These are phyloP conservation scores for Tubulanus polymorphus DNA, from an alignment of 2,888 invertebrate genomes.

Conservation along the genomic window DNA sequence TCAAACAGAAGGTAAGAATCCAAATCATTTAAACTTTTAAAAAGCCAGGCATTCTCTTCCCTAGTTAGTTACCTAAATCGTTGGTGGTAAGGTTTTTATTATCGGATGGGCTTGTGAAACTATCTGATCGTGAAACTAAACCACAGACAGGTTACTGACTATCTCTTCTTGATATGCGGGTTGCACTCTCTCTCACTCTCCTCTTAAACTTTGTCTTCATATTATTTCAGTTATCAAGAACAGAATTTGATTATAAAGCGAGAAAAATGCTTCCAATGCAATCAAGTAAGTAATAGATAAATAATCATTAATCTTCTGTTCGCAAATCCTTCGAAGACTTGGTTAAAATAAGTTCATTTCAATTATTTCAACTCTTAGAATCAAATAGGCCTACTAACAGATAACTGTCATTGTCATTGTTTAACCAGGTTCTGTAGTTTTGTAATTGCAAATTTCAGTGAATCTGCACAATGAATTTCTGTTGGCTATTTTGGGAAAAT, in stretches of 20 bases:
- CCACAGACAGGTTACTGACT: no score
- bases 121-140: no score
- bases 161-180: no score
- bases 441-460: conserved; percentile 57
- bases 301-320: background rate
- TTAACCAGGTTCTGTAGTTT: background rate
- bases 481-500: conserved; percentile 73
- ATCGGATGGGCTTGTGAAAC: no score
- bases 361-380: background rate
- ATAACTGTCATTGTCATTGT: background rate
- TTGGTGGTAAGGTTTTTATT: no score
- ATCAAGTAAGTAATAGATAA: conserved; percentile 44
- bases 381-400: background rate
- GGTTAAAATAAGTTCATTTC: background rate
- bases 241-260: conserved; percentile 78
- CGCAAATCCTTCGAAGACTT: background rate
- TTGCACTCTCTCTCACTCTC: background rate
- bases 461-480: conserved; percentile 82
- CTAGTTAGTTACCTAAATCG: no score
- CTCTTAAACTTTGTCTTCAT: background rate
- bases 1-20: conserved; percentile 43
- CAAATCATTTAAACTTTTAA: background rate
- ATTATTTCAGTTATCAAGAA: conserved; percentile 64
- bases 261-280: conserved; percentile 69
- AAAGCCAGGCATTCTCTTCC: no score